Percentiles rank a stretch among this genome's conserved stretches.
Conservation (phyloP, 2,113 vertebrate species). For the Polyodon spathula region DNA sequence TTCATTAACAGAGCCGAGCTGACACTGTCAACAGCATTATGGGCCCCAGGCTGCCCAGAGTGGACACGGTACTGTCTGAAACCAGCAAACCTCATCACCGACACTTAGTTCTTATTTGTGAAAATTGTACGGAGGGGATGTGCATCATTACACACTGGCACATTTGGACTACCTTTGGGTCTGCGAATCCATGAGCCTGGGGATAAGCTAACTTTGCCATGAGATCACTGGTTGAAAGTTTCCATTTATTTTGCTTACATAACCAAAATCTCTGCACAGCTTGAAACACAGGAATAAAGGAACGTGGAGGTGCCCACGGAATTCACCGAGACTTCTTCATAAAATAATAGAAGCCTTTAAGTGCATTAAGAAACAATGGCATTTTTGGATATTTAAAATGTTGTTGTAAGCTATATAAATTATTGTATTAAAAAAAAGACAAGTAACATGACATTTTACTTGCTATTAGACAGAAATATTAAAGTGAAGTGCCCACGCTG, state of each 20-base stretch:
- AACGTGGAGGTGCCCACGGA: no score
- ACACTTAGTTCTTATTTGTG: conserved; percentile 3
- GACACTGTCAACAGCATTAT: conserved; percentile 51
- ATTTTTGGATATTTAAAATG: no score
- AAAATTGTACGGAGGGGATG: background rate
- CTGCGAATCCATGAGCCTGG: background rate
- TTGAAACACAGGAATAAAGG: no score
- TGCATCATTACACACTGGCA: background rate
- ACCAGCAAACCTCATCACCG: conserved; percentile 3
- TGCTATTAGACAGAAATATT: no score
- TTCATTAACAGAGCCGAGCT: conserved; percentile 69
- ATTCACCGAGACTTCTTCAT: no score
- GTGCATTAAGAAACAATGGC: no score
- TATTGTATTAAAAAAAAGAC: no score
- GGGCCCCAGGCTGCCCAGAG: background rate
- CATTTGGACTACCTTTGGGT: background rate
- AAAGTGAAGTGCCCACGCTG: no score
- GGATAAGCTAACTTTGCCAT: background rate
- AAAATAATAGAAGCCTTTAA: no score
- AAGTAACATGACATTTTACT: no score
- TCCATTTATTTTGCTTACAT: background rate
- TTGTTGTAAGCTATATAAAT: no score
- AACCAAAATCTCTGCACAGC: no score
- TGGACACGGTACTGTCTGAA: background rate
- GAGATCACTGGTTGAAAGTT: background rate